Conservation (phyloP, 2,888 invertebrate species). For the Eudemis profundana region DNA sequence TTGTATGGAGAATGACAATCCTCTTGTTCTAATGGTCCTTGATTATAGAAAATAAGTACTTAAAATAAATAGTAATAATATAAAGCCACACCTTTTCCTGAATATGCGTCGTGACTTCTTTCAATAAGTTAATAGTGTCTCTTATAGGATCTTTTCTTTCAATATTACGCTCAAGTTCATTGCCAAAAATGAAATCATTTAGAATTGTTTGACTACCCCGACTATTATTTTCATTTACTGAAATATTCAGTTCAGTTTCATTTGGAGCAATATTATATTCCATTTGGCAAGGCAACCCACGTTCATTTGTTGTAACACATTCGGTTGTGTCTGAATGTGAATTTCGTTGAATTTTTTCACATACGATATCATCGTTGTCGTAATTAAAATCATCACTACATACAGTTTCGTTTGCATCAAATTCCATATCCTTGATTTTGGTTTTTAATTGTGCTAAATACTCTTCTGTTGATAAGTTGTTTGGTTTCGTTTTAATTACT, state of each 20-base stretch:
- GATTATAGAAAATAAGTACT: too few species aligned
- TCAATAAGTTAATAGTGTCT: conserved; percentile 2
- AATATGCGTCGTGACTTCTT: background rate
- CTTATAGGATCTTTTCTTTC: background rate
- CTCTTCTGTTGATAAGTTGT: conserved; percentile 52
- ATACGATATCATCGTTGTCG: conserved; percentile 42
- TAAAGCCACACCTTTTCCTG: background rate
- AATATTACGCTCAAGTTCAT: background rate
- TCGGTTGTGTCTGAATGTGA: background rate
- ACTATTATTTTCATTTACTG: background rate
- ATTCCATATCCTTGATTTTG: conserved; percentile 52
- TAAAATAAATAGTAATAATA: background rate
- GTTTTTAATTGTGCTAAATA: conserved; percentile 58
- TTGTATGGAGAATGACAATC: too few species aligned
- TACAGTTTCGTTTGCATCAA: conserved; percentile 53
- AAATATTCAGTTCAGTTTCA: background rate
- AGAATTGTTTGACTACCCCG: conserved; percentile 34
- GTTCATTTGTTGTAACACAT: background rate
- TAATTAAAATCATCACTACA: conserved; percentile 66
- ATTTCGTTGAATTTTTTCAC: conserved; percentile 7
- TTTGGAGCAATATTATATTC: too few species aligned
- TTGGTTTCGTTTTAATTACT: conserved; percentile 63
- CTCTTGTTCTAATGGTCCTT: too few species aligned
- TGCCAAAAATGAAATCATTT: conserved; percentile 15
- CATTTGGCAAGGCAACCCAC: too few species aligned